A percentile compares a stretch with the other conserved stretches of the same genome.
These are phyloP conservation scores for Sterrhoptilus dennistouni DNA, from an alignment of 2,113 vertebrate species.

Conservation along the genomic window DNA sequence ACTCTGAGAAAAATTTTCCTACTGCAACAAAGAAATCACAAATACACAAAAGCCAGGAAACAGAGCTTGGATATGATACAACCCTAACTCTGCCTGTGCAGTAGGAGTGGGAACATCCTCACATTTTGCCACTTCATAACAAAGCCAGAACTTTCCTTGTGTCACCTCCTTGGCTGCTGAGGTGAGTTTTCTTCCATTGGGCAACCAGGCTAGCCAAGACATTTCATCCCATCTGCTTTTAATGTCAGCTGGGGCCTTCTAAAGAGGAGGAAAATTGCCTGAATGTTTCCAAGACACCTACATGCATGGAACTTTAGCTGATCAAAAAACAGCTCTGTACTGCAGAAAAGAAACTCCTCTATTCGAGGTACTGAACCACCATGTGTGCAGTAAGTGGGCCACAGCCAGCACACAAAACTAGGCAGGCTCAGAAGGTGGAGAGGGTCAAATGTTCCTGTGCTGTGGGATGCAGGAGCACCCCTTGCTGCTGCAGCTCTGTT, in stretches of 20 bases:
- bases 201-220: neutral
- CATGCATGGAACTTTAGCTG: fast-evolving
- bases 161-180: neutral
- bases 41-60: neutral
- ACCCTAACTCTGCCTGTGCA: neutral
- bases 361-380: neutral
- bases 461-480: neutral
- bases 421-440: neutral
- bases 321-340: neutral
- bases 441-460: neutral
- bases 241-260: neutral
- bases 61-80: fast-evolving
- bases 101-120: neutral
- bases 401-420: neutral
- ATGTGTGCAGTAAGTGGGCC: fast-evolving
- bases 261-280: neutral
- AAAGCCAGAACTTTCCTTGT: neutral
- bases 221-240: neutral
- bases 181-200: neutral
- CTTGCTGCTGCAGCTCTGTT: neutral
- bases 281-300: neutral
- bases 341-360: neutral
- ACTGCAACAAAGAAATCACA: neutral
- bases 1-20: neutral
- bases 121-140: neutral